These are phyloP conservation scores for Cephus cinctus DNA, from an alignment of 1,140 invertebrate genomes.

Conservation along the genomic window DNA sequence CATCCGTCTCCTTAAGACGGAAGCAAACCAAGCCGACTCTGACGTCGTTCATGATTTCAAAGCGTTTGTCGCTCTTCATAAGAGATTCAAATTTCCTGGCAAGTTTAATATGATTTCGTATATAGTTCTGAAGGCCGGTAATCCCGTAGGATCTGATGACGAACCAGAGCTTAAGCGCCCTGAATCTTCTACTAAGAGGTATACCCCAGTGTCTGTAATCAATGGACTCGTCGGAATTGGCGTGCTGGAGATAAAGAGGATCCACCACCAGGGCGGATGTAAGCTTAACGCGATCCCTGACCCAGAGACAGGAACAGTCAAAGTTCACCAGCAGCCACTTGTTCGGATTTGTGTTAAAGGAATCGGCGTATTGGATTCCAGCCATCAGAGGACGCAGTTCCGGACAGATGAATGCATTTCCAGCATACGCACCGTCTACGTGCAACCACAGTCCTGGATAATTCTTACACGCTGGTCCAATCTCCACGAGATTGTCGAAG, in stretches of 20 bases:
- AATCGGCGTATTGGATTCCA: slow-evolving; percentile 82
- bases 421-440: slow-evolving; percentile 82
- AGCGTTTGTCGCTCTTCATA: slow-evolving; percentile 72
- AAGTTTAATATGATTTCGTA: slow-evolving; percentile 83
- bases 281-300: slow-evolving; percentile 81
- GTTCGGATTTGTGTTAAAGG: slow-evolving; percentile 91
- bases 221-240: slow-evolving; percentile 72
- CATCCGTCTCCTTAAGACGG: slow-evolving; percentile 68
- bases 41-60: slow-evolving; percentile 83
- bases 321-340: slow-evolving; percentile 91
- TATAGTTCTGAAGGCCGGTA: slow-evolving; percentile 77
- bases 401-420: slow-evolving; percentile 81
- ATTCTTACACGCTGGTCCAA: slow-evolving; percentile 76
- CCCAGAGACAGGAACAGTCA: slow-evolving; percentile 90
- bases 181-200: slow-evolving; percentile 81
- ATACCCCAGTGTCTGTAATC: slow-evolving; percentile 92
- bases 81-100: slow-evolving; percentile 83
- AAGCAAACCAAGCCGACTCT: slow-evolving; percentile 73
- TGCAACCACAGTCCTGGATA: slow-evolving; percentile 68
- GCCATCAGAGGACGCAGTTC: slow-evolving; percentile 74
- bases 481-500: slow-evolving; percentile 78
- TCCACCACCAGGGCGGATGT: slow-evolving; percentile 94
- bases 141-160: slow-evolving; percentile 82
- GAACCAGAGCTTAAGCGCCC: slow-evolving; percentile 89
- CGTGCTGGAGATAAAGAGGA: slow-evolving; percentile 87